A percentile compares a stretch with the other conserved stretches of the same genome.
These are phyloP conservation scores for Microcebus jonahi DNA, from an alignment of 2,113 vertebrate species.

Conservation along the genomic window DNA sequence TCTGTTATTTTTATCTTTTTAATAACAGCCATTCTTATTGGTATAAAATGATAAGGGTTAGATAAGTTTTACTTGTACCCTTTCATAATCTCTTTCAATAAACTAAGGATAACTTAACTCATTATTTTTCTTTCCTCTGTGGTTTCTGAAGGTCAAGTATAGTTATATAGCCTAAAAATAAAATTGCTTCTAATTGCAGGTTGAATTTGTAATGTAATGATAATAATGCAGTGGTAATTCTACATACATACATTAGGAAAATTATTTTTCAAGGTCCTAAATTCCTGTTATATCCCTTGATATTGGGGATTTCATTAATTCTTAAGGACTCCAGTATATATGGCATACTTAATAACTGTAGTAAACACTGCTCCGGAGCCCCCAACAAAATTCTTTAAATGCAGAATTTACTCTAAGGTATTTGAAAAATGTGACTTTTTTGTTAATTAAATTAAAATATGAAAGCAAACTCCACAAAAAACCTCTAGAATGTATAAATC, in stretches of 20 bases:
- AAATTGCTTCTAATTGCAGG: slow-evolving; percentile 4
- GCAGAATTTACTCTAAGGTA: not conserved
- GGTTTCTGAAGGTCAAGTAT: slow-evolving; percentile 1
- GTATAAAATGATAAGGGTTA: not conserved
- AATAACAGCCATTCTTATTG: too few relatives aligned
- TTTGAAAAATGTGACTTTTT: not conserved
- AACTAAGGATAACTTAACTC: not conserved
- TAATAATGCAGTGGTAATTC: not conserved
- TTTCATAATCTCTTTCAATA: slow-evolving; percentile 35
- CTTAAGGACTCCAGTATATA: not conserved
- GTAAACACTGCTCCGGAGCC: not conserved
- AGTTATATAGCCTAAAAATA: not conserved
- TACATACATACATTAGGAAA: not conserved
- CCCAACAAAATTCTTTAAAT: not conserved
- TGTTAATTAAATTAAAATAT: not conserved
- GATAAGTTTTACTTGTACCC: not conserved
- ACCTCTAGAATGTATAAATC: not conserved
- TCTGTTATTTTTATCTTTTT: too few relatives aligned
- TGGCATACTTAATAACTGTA: not conserved
- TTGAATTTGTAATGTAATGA: not conserved
- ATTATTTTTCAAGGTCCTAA: not conserved
- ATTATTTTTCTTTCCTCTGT: not conserved
- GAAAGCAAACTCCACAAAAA: not conserved
- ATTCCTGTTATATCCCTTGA: not conserved
- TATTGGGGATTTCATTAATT: not conserved